These are phyloP conservation scores for Tychaedon coryphoeus DNA, from an alignment of 2,113 vertebrate genomes.

Conservation along the genomic window DNA sequence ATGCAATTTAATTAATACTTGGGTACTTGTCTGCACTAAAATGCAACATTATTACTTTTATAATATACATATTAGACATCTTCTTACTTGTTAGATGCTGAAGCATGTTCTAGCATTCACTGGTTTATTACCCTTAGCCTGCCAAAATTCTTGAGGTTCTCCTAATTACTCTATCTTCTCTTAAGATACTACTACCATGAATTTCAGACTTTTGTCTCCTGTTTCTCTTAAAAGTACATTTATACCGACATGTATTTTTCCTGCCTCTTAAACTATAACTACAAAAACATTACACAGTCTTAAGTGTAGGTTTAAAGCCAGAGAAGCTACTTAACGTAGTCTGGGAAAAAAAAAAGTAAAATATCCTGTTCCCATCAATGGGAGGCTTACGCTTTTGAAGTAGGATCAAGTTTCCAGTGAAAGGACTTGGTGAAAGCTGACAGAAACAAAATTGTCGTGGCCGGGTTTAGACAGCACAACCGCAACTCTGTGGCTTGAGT, in stretches of 20 bases:
- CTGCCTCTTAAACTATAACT: not conserved
- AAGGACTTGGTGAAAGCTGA: not conserved
- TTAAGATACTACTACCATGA: not conserved
- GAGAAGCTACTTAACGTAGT: not conserved
- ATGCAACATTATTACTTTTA: constrained; percentile 1
- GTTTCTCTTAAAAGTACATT: not conserved
- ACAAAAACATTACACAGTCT: not conserved
- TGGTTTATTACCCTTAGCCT: constrained; percentile 15
- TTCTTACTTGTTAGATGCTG: constrained; percentile 22
- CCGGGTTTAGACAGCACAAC: not conserved
- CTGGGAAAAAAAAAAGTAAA: not conserved
- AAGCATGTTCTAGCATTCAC: constrained; percentile 28
- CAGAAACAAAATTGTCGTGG: not conserved
- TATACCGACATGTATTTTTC: not conserved
- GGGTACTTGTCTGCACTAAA: constrained; percentile 5
- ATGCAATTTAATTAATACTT: constrained; percentile 19
- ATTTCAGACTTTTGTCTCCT: constrained; percentile 30
- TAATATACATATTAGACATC: not conserved
- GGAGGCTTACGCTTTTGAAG: not conserved
- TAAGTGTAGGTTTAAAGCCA: not conserved
- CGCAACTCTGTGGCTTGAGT: not conserved
- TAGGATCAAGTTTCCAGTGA: not conserved
- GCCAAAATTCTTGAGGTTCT: constrained; percentile 57
- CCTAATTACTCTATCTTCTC: constrained; percentile 43
- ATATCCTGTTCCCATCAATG: not conserved